Base-by-base conservation (phyloP, 2,113 vertebrate species). In the Malurus alboscapulatus region DNA sequence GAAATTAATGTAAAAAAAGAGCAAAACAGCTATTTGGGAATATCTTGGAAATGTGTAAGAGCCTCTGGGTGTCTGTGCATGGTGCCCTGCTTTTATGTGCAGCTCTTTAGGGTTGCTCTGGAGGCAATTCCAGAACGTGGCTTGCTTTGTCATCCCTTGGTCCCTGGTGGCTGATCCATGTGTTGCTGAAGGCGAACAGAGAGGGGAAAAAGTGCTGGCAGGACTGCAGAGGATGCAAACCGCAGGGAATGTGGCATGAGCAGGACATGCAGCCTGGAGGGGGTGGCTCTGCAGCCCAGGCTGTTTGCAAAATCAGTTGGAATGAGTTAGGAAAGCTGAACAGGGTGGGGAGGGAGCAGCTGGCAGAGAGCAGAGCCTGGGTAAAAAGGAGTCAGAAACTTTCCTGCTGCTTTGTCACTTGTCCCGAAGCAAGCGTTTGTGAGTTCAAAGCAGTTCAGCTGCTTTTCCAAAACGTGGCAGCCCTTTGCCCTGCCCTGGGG, bases 161-260 rank as follows among this genome's bases (percentile, higher is more conserved):
- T 76, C 66, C 58, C 68, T 32, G 47, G 32, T 53, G 76, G 21
- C 48, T 62, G 75, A 53, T 61, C 67, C 47, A 1, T 9, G 74
- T 17, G 71, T 61, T 75, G 58, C 63, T 59, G n/a, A 78, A 30
- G 0, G 16, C 0, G 0, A 42, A 32, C 5, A 48, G 61, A 29
- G 74, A 32, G 17, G 36, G 11, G 11, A 1, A 4, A 19, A 63
- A 57, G 30, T 20, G 53, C 44, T 5, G 2, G 48, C 55, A 44
- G 87, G 59, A 8, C 42, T 21, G 84, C 72, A 58, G 68, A 44
- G 88, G 57, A 29, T 45, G 72, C 55, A 63, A 38, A 67, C 3
- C 45, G 2, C 53, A 16, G 84, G 5, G 65, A n/a, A 17, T 29
- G 48, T 7, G 32, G 29, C 34, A 1, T 54, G 63, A 84, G 87